Conservation (phyloP, 1,140 invertebrate genomes). For the Mesaphorura yosii region DNA sequence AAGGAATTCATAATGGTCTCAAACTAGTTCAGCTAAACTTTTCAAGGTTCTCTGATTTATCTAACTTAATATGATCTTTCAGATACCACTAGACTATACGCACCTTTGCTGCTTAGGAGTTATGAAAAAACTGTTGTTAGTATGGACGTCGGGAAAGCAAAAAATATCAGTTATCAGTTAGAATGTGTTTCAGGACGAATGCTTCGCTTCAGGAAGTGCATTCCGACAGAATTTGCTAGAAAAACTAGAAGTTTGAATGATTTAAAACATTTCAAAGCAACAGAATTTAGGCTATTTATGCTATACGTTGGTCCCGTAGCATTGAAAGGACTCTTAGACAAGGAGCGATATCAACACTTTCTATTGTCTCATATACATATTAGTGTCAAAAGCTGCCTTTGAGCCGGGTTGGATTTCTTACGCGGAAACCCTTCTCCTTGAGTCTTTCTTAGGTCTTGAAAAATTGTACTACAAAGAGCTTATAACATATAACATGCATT, state of each 20-base stretch:
- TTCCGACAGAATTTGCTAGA: constrained; percentile 36
- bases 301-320: constrained; percentile 38
- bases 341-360: constrained; percentile 36
- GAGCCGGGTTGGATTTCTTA: background rate
- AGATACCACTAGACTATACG: too few relatives aligned
- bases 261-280: constrained; percentile 38
- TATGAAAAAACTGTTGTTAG: too few relatives aligned
- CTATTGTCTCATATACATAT: constrained; percentile 32
- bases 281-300: constrained; percentile 39
- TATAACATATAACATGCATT: constrained; percentile 36
- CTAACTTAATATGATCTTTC: too few relatives aligned
- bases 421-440: constrained; percentile 24
- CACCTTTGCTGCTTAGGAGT: too few relatives aligned
- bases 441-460: constrained; percentile 32
- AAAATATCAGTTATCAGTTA: too few relatives aligned
- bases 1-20: too few relatives aligned
- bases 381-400: constrained; percentile 16
- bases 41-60: too few relatives aligned
- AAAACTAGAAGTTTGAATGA: constrained; percentile 35
- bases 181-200: too few relatives aligned
- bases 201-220: constrained; percentile 7
- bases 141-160: too few relatives aligned
- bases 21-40: too few relatives aligned
- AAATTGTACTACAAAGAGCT: constrained; percentile 32
- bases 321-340: constrained; percentile 32